Percentiles rank a stretch among this genome's conserved stretches.
Evolutionary conservation across 2,797 vertebrate species (phyloP).

Genomic region (Calcarius lapponicus): DNA sequence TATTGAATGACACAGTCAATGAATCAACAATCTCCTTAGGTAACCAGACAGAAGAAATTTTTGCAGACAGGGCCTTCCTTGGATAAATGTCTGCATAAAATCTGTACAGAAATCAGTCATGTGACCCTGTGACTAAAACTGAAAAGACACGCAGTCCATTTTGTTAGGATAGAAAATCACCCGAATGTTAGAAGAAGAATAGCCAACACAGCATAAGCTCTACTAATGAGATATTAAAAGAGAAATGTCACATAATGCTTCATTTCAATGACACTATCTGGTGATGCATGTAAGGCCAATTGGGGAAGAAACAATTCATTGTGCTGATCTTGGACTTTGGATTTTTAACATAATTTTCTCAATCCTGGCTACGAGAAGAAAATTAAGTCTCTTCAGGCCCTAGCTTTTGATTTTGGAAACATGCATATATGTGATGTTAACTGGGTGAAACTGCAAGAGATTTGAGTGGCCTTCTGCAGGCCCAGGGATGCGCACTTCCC

Average conservation of each 20-base stretch:
- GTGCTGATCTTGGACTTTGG: not conserved
- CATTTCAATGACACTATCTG: not conserved
- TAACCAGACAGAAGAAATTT: conserved; percentile 21
- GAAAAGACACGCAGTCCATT: not conserved
- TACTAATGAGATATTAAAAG: not conserved
- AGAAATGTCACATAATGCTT: not conserved
- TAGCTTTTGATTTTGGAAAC: not conserved
- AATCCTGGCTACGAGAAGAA: not conserved
- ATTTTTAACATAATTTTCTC: not conserved
- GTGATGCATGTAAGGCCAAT: not conserved
- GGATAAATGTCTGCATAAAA: not conserved
- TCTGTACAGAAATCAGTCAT: not conserved
- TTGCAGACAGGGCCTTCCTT: not conserved
- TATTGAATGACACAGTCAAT: not conserved
- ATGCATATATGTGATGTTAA: not conserved
- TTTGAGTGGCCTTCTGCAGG: not conserved
- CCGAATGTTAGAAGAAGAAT: not conserved
- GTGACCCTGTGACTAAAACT: not conserved
- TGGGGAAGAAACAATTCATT: not conserved
- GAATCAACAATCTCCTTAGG: conserved; percentile 14
- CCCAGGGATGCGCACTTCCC: not conserved
- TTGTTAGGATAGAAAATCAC: not conserved
- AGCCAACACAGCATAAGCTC: not conserved
- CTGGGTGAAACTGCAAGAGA: not conserved
- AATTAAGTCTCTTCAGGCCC: not conserved